Conservation (phyloP, 2,888 invertebrate species). For the Fragum sueziense region DNA sequence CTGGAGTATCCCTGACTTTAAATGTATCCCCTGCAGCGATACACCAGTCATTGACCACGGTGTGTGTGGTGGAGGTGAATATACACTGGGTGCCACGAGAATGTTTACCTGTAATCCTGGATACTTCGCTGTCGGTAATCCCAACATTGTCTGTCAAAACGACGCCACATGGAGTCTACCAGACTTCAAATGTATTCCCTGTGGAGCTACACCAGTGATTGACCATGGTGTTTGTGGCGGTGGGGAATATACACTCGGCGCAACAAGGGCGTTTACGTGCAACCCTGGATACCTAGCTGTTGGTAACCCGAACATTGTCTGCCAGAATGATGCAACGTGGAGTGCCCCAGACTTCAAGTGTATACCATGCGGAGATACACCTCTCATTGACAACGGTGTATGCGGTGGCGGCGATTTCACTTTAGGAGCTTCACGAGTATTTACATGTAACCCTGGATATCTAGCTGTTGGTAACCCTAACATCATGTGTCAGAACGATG, state of each 20-base stretch:
- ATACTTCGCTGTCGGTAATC: slow-evolving; percentile 37
- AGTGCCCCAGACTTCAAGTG: slow-evolving; percentile 32
- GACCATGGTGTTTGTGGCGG: slow-evolving; percentile 30
- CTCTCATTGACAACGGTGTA: slow-evolving; percentile 26
- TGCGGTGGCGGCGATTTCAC: slow-evolving; percentile 40
- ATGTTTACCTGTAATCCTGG: slow-evolving; percentile 32
- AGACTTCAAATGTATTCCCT: slow-evolving; percentile 34
- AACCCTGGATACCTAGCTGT: slow-evolving; percentile 35
- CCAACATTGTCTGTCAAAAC: slow-evolving; percentile 25
- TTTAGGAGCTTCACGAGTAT: slow-evolving; percentile 33
- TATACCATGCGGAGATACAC: slow-evolving; percentile 45
- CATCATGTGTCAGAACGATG: slow-evolving; percentile 32
- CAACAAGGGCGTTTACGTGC: slow-evolving; percentile 27
- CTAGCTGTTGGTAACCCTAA: slow-evolving; percentile 35
- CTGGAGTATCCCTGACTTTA: slow-evolving; percentile 37
- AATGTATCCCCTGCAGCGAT: slow-evolving; percentile 38
- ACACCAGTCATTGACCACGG: slow-evolving; percentile 34
- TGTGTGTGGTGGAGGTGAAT: slow-evolving; percentile 24
- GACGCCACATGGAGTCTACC: slow-evolving; percentile 27
- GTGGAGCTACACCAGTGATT: slow-evolving; percentile 27
- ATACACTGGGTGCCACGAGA: slow-evolving; percentile 28
- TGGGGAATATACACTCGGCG: slow-evolving; percentile 28
- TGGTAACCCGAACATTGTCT: slow-evolving; percentile 39
- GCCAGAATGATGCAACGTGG: slow-evolving; percentile 31
- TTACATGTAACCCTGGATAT: slow-evolving; percentile 41